Evolutionary conservation across 2,113 vertebrate genomes (phyloP).

Genomic region (Ahaetulla prasina): DNA sequence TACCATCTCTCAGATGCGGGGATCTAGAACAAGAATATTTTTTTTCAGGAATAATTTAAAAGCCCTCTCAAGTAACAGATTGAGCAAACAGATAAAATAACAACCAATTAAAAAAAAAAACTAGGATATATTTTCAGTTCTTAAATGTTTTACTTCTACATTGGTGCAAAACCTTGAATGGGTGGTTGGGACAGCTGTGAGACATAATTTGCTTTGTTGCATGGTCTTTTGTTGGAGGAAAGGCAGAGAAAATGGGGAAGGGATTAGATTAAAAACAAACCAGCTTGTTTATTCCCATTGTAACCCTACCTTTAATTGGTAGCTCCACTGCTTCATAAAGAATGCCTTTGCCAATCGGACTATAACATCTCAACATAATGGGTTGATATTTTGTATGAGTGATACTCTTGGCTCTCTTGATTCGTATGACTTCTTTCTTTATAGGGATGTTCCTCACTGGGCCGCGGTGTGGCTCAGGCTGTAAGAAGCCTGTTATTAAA

Average conservation of each 20-base stretch:
- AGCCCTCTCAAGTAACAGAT: not conserved
- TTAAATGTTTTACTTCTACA: not conserved
- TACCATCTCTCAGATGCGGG: not conserved
- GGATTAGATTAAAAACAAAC: not conserved
- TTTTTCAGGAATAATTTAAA: not conserved
- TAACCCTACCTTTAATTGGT: not conserved
- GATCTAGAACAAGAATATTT: not conserved
- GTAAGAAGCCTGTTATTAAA: no score
- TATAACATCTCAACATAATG: not conserved
- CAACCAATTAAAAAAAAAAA: not conserved
- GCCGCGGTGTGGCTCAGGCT: no score
- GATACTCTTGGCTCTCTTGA: not conserved
- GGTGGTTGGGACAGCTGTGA: not conserved
- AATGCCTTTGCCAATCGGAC: not conserved
- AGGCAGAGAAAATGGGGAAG: not conserved
- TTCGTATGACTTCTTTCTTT: not conserved
- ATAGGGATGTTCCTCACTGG: not conserved
- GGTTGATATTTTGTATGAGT: not conserved
- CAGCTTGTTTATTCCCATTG: not conserved
- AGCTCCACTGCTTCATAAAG: not conserved
- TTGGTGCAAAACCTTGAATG: not conserved
- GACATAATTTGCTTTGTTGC: not conserved
- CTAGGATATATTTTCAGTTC: not conserved
- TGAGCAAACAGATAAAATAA: not conserved
- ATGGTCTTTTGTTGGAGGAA: no score